These are phyloP conservation scores for Leptatherina wallacei DNA, from an alignment of 2,797 vertebrate genomes.

Conservation along the genomic window DNA sequence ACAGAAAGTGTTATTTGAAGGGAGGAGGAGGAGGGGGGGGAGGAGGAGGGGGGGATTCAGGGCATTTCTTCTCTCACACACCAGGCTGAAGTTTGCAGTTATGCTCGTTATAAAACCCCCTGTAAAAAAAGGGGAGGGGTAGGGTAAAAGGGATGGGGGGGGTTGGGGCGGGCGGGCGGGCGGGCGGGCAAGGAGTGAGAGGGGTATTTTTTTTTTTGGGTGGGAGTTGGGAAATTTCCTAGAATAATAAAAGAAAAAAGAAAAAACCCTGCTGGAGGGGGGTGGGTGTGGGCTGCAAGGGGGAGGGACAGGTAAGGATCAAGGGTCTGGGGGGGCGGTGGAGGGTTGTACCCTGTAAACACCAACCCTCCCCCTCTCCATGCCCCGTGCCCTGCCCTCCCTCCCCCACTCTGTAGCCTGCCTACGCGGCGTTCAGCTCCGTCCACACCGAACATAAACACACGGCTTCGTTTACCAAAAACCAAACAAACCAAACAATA, in stretches of 20 bases:
- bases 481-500: slow-evolving; percentile 77
- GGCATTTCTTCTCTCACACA: slow-evolving; percentile 69
- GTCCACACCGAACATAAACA: slow-evolving; percentile 81
- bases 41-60: slow-evolving; percentile 31
- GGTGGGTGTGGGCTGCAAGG: slow-evolving; percentile 64
- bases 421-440: slow-evolving; percentile 83
- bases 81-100: slow-evolving; percentile 71
- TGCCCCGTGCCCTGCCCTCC: slow-evolving; percentile 53
- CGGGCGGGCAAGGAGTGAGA: slow-evolving; percentile 61
- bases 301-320: slow-evolving; percentile 63
- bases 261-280: slow-evolving; percentile 69
- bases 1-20: slow-evolving; percentile 33
- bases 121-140: slow-evolving; percentile 43
- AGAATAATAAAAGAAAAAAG: slow-evolving; percentile 59
- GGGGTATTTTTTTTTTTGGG: slow-evolving; percentile 35
- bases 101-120: slow-evolving; percentile 67
- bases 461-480: slow-evolving; percentile 80
- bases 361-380: slow-evolving; percentile 48
- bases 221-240: slow-evolving; percentile 66
- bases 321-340: slow-evolving; percentile 29
- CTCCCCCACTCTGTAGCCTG: slow-evolving; percentile 67
- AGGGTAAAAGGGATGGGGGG: slow-evolving; percentile 47
- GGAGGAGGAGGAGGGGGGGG: neutral
- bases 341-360: slow-evolving; percentile 64
- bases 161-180: too few relatives aligned